Conservation (phyloP, 1,140 invertebrate species). For the Pissodes strobi region DNA sequence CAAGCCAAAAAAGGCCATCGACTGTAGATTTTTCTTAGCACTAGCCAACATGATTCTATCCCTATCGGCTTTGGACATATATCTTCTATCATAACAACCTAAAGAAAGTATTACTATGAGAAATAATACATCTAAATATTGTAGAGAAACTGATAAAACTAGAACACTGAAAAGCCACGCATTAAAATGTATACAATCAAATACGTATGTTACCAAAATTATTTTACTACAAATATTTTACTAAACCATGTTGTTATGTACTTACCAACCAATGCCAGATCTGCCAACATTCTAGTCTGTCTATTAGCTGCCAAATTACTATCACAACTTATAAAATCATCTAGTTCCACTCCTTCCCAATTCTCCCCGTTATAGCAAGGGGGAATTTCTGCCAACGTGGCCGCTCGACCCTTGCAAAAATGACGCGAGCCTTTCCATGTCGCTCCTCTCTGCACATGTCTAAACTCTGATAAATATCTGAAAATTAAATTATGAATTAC, state of each 20-base stretch:
- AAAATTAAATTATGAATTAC: too few species aligned
- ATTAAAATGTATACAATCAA: too few species aligned
- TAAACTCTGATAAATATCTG: slow-evolving; percentile 53
- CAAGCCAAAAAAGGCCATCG: slow-evolving; percentile 96
- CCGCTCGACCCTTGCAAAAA: slow-evolving; percentile 82
- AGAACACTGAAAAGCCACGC: neutral
- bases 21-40: slow-evolving; percentile 91
- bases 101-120: slow-evolving; percentile 7
- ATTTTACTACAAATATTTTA: too few species aligned
- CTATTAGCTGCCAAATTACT: slow-evolving; percentile 94
- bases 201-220: too few species aligned
- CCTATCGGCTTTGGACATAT: slow-evolving; percentile 70
- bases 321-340: slow-evolving; percentile 87
- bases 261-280: slow-evolving; percentile 81
- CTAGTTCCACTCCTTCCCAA: slow-evolving; percentile 69
- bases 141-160: neutral
- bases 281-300: slow-evolving; percentile 96
- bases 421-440: slow-evolving; percentile 94
- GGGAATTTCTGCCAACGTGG: slow-evolving; percentile 76
- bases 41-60: slow-evolving; percentile 86
- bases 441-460: slow-evolving; percentile 93
- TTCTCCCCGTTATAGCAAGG: slow-evolving; percentile 75
- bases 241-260: too few species aligned
- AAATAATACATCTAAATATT: neutral
- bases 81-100: slow-evolving; percentile 88